Conservation (phyloP, 2,113 vertebrate genomes). For the Datnioides undecimradiatus region DNA sequence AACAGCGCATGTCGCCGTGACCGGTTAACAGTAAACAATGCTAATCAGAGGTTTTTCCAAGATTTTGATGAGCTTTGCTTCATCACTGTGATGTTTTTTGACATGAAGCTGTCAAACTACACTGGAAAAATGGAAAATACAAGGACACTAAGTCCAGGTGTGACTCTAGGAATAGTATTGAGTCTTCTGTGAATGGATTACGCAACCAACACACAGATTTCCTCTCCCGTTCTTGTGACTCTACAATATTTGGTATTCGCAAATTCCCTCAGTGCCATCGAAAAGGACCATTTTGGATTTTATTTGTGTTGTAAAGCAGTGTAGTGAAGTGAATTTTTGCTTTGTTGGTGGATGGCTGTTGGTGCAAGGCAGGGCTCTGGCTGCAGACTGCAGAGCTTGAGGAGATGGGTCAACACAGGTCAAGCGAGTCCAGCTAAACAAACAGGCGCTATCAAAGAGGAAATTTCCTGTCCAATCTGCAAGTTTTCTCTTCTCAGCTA, state of each 20-base stretch:
- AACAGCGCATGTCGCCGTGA: neutral
- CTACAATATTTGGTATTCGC: neutral
- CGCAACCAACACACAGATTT: neutral
- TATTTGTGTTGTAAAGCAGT: neutral
- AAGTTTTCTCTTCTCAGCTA: slow-evolving; percentile 72
- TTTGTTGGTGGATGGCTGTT: slow-evolving; percentile 33
- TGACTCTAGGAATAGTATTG: neutral
- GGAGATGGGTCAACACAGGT: slow-evolving; percentile 73
- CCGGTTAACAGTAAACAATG: neutral
- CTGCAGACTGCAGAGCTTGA: slow-evolving; percentile 62
- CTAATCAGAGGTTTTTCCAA: neutral
- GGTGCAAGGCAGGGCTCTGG: slow-evolving; percentile 62
- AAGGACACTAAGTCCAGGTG: neutral
- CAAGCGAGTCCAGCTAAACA: slow-evolving; percentile 80
- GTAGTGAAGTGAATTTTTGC: slow-evolving; percentile 22
- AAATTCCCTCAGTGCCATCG: neutral
- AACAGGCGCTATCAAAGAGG: slow-evolving; percentile 81
- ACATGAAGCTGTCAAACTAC: neutral
- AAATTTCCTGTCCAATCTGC: slow-evolving; percentile 79
- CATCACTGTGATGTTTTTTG: neutral
- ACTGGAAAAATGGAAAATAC: neutral
- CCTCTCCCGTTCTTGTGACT: neutral
- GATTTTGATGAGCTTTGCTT: neutral
- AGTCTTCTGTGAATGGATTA: neutral
- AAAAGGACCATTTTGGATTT: neutral